Percentiles rank a stretch among this genome's conserved stretches.
Conservation (phyloP, 2,113 vertebrate species). For the Symphodus melops region DNA sequence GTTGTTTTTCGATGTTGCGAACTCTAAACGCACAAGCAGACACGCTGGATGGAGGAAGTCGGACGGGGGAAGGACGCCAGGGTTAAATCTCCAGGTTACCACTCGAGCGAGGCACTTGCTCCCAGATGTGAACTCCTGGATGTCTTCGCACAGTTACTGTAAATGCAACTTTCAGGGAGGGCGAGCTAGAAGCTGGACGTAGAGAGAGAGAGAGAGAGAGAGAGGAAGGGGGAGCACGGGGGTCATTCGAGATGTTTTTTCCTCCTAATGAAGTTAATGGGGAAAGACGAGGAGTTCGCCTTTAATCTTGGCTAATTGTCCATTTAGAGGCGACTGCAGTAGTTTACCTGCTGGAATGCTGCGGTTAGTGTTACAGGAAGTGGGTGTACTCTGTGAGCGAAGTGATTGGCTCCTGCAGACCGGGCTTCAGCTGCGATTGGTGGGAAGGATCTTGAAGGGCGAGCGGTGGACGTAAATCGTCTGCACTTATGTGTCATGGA, state of each 20-base stretch:
- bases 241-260: conserved; percentile 78
- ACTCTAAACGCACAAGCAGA: conserved; percentile 54
- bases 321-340: conserved; percentile 74
- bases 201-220: background rate
- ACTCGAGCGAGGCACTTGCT: conserved; percentile 56
- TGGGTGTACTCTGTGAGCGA: conserved; percentile 26
- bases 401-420: conserved; percentile 60
- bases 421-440: conserved; percentile 48
- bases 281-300: conserved; percentile 75
- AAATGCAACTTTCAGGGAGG: conserved; percentile 33
- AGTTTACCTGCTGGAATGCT: conserved; percentile 80
- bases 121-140: conserved; percentile 42
- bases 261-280: conserved; percentile 78
- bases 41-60: background rate
- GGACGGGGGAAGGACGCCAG: conserved; percentile 6
- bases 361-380: conserved; percentile 76
- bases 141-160: conserved; percentile 37
- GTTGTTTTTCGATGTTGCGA: background rate
- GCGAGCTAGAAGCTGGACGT: conserved; percentile 23
- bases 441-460: conserved; percentile 18
- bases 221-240: background rate
- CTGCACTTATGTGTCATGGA: conserved; percentile 6
- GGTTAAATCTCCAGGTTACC: conserved; percentile 31
- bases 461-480: conserved; percentile 18
- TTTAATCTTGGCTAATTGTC: conserved; percentile 84